phyloP scores from a whole-genome alignment of 1,140 invertebrate species.

The Mactra quadrangularis region DNA sequence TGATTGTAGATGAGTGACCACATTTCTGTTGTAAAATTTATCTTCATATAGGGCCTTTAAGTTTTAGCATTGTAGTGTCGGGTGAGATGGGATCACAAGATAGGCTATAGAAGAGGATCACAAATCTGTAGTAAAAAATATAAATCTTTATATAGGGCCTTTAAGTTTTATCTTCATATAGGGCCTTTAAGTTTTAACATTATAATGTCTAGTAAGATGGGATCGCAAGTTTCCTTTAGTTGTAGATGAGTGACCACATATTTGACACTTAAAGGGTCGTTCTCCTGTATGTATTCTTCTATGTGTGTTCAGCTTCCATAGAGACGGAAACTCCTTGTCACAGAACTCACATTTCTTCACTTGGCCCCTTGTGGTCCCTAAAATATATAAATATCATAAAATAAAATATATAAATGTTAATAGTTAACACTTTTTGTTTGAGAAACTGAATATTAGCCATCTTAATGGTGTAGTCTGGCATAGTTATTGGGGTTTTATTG shows the following conservation, averaged over 20 bases:
- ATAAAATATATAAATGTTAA: background rate
- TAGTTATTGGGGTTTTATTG: too few relatives aligned
- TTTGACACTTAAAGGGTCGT: constrained; percentile 27
- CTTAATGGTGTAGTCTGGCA: too few relatives aligned
- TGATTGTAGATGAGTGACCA: constrained; percentile 13
- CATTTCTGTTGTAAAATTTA: too few relatives aligned
- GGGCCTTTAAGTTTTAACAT: too few relatives aligned
- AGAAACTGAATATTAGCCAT: too few relatives aligned
- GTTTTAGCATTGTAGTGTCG: too few relatives aligned
- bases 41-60: too few relatives aligned
- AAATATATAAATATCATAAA: background rate
- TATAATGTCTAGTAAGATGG: background rate
- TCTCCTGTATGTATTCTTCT: constrained; percentile 40
- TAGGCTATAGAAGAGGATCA: too few relatives aligned
- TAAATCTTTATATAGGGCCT: too few relatives aligned
- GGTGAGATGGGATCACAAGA: constrained; percentile 3
- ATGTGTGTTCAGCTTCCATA: constrained; percentile 30
- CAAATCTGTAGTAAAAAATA: too few relatives aligned
- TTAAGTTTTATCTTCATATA: too few relatives aligned
- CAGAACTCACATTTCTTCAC: constrained; percentile 31
- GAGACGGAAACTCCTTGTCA: constrained; percentile 3
- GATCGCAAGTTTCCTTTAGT: constrained; percentile 29
- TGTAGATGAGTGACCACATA: constrained; percentile 20
- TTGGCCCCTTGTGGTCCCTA: background rate
- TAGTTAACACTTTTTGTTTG: too few relatives aligned